Percentiles rank a stretch among this genome's conserved stretches.
Conservation (phyloP, 2,797 vertebrate species). For the Chromis chromis region DNA sequence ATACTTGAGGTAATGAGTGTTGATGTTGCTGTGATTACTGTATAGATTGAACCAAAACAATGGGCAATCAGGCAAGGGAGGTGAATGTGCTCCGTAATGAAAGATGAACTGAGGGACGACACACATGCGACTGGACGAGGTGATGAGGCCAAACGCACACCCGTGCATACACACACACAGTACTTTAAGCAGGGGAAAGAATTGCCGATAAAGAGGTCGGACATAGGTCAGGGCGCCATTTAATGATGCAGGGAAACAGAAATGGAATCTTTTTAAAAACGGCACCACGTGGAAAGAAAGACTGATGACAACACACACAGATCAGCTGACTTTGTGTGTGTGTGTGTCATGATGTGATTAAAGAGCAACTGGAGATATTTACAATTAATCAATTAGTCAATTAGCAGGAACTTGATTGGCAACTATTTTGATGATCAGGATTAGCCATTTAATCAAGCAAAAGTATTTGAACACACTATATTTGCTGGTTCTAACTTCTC, state of each 20-base stretch:
- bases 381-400: background rate
- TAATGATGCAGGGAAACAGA: conserved; percentile 19
- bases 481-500: background rate
- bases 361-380: background rate
- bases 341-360: background rate
- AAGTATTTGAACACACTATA: background rate
- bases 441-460: background rate
- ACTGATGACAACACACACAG: background rate
- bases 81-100: conserved; percentile 25
- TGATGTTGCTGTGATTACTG: conserved; percentile 31
- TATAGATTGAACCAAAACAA: conserved; percentile 28
- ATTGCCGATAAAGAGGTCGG: conserved; percentile 42
- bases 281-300: background rate
- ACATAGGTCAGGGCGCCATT: conserved; percentile 34
- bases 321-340: background rate
- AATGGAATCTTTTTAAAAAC: conserved; percentile 7
- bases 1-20: conserved; percentile 36
- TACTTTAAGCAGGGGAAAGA: conserved; percentile 20
- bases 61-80: conserved; percentile 33
- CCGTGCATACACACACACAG: background rate
- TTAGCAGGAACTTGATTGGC: background rate
- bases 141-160: conserved; percentile 26
- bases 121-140: background rate
- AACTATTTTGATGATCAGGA: conserved; percentile 2
- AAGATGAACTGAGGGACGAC: conserved; percentile 21